Base-by-base conservation (phyloP, 2,888 invertebrate genomes). In the Portevinia maculata region DNA sequence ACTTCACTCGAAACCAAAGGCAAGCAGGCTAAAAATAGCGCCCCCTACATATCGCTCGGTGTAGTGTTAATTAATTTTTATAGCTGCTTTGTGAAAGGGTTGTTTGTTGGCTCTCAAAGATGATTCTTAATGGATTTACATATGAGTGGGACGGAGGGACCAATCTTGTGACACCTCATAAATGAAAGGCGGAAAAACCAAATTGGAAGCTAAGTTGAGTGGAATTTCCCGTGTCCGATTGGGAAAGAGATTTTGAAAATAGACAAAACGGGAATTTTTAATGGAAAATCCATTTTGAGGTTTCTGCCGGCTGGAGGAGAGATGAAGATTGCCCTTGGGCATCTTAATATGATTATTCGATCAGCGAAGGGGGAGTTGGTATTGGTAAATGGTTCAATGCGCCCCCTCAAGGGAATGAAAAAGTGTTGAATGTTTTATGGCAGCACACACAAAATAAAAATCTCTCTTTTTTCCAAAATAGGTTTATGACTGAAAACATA, bases 41-140 rank as follows among this genome's bases (percentile, higher is more conserved):
- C 21, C 55, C 71, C 28, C 28, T 17, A 24, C 37, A 15, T 44
- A 37, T 41, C 41, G 30, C 62, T 69, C 62, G 32, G 55, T 48
- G 60, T 62, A 71, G 78, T 71, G 78, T 78, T 83, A 83, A 83
- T 83, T 83, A 83, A 83, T 83, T 83, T 83, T 78, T 83, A 78
- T 78, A 65, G 62, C 71, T 62, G 71, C 32, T 71, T 67, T 55
- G 30, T 67, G 48, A 83, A 83, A 60, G 83, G 83, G 75, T 78
- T 75, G 60, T 11, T 13, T 41, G 53, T 34, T 39, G 32, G 24
- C 37, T 39, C 46, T n/a, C 48, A 13, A 48, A 48, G 62, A 34
- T 17, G 11, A 37, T 44, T 69, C 70, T 48, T 81, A 75, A 81
- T 81, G 81, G 81, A 81, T 81, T 81, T 65, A 81, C 81, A 75